Base-by-base conservation (phyloP, 2,888 invertebrate species). In the Aspidiotus rigidus region DNA sequence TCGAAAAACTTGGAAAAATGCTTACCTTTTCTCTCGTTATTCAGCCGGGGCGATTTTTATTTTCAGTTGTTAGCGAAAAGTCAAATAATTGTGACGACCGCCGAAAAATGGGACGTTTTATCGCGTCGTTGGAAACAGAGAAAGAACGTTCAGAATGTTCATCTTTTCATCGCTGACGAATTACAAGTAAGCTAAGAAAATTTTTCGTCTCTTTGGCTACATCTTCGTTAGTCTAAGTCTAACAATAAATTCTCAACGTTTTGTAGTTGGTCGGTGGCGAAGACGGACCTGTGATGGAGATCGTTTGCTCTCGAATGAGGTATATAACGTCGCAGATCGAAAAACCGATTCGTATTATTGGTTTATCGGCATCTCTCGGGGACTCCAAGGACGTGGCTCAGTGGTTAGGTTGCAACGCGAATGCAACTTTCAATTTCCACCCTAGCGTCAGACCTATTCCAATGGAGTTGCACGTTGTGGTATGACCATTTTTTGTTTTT, bases 61-160 rank as follows among this genome's bases (percentile, higher is more conserved):
- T 72, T 72, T 13, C 69, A 98, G 77, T 78, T 91, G 0, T 79
- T 97, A 17, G 90, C 90, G 54, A 91, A 94, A 77, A 95, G 94
- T 0, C 93, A 98, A 78, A 86, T 99, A n/a, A 90, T 99, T 57
- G 87, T 99, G 72, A 90, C 93, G 7, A 98, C 97, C 0, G 96
- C 97, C 0, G 97, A 98, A 76, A 95, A 96, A 75, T 99, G 99
- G 99, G 99, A 99, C 77, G 93, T 99, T 6, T 81, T 99, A 3
- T 99, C 99, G 0, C 83, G 99, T 69, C 84, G 99, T 72, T 99
- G 99, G 99, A 99, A 99, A 76, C 98, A 99, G 76, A 84, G 99
- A 44, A 98, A 98, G 79, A 95, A 96, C 77, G 97, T 99, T 0
- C 98, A 98, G 76, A 96, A 93, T 76, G 88, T 99, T 9, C 91